phyloP scores from a whole-genome alignment of 2,797 vertebrate species.

The Hydrocynus forskahlii region DNA sequence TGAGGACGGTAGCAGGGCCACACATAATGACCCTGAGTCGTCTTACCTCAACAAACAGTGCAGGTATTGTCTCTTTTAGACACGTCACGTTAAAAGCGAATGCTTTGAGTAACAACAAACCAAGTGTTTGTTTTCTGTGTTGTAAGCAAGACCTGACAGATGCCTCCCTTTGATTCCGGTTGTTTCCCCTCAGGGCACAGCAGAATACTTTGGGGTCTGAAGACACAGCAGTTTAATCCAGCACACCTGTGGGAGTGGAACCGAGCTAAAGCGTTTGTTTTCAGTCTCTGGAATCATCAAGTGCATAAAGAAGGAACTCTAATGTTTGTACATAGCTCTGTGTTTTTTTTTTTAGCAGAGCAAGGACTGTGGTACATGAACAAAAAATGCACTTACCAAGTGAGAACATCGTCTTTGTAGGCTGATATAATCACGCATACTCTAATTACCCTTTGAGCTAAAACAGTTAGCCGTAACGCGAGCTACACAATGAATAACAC shows the following conservation, averaged over 20 bases:
- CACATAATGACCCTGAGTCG: slow-evolving; percentile 22
- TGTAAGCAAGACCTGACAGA: slow-evolving; percentile 50
- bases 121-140: slow-evolving; percentile 35
- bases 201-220: slow-evolving; percentile 42
- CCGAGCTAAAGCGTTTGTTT: slow-evolving; percentile 21
- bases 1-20: slow-evolving; percentile 5
- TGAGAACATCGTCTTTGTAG: not conserved
- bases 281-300: slow-evolving; percentile 38
- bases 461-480: not conserved
- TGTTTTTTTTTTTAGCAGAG: not conserved
- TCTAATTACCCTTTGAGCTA: not conserved
- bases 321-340: not conserved
- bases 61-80: slow-evolving; percentile 34
- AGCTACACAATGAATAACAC: slow-evolving; percentile 22
- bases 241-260: slow-evolving; percentile 11
- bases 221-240: slow-evolving; percentile 57
- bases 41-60: slow-evolving; percentile 11
- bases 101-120: slow-evolving; percentile 39
- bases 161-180: slow-evolving; percentile 32
- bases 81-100: not conserved
- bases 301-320: slow-evolving; percentile 38
- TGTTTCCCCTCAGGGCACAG: slow-evolving; percentile 46
- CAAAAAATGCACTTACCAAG: slow-evolving; percentile 2
- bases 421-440: slow-evolving; percentile 4
- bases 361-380: not conserved